Conservation (phyloP, 1,140 invertebrate species). For the Drosophila yakuba region DNA sequence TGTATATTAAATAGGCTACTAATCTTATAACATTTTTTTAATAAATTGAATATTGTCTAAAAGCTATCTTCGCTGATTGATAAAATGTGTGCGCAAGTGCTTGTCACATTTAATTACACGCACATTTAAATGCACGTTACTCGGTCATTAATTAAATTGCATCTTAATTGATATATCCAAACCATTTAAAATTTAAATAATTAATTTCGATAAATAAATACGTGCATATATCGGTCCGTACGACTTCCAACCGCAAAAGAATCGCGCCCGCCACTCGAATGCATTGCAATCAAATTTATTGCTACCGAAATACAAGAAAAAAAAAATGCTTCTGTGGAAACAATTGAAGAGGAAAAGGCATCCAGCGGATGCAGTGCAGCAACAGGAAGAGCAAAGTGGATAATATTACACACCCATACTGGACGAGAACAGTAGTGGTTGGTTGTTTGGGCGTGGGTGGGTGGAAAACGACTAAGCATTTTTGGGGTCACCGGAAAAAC, state of each 20-base stretch:
- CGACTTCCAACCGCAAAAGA: conserved; percentile 35
- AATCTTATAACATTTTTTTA: too few species aligned
- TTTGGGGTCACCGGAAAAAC: conserved; percentile 45
- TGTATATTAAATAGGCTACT: too few species aligned
- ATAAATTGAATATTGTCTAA: too few species aligned
- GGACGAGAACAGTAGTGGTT: conserved; percentile 8
- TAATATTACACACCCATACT: conserved; percentile 57
- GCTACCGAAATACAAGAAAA: conserved; percentile 32
- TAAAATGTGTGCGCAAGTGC: neutral
- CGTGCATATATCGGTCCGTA: conserved; percentile 22
- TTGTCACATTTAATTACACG: conserved; percentile 5
- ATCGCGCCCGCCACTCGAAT: conserved; percentile 47
- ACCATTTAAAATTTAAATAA: conserved; percentile 40
- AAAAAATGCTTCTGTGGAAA: conserved; percentile 17
- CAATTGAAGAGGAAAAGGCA: conserved; percentile 38
- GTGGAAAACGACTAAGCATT: conserved; percentile 44
- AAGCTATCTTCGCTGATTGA: neutral
- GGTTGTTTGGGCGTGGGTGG: neutral
- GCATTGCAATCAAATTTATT: conserved; percentile 70
- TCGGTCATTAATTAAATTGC: conserved; percentile 23
- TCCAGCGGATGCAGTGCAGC: conserved; percentile 58
- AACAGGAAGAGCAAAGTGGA: conserved; percentile 71
- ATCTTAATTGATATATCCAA: conserved; percentile 35
- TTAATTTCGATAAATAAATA: conserved; percentile 30
- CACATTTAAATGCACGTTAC: conserved; percentile 4